Conservation (phyloP, 2,797 vertebrate species). For the Rhadinocentrus ornatus region DNA sequence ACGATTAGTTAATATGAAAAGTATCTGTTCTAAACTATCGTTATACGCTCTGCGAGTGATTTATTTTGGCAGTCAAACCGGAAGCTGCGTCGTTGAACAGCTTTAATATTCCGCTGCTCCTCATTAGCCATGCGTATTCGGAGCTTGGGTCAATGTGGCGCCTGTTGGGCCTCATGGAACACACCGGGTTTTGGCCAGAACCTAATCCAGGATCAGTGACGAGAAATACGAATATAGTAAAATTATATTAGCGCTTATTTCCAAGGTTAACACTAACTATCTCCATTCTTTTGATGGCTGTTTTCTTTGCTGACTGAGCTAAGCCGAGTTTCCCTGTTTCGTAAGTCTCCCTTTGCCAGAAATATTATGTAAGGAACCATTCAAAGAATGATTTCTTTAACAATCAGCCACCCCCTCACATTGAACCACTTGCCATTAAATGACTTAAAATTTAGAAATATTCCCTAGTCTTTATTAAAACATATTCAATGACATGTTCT, state of each 20-base stretch:
- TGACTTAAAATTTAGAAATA: not conserved
- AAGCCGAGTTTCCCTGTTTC: constrained; percentile 59
- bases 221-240: not conserved
- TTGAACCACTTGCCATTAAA: not conserved
- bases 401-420: not conserved
- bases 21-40: no score
- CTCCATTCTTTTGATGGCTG: not conserved
- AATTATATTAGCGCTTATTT: not conserved
- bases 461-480: not conserved
- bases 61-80: constrained; percentile 38
- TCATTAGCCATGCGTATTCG: constrained; percentile 50
- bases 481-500: no score
- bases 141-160: constrained; percentile 1
- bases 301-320: not conserved
- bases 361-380: constrained; percentile 52
- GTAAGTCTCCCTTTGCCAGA: constrained; percentile 50
- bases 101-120: not conserved
- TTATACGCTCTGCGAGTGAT: no score
- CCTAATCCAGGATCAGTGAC: not conserved
- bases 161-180: constrained; percentile 59
- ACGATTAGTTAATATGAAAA: no score
- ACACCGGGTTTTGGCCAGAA: constrained; percentile 15
- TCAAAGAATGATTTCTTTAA: not conserved
- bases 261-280: rapidly evolving
- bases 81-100: not conserved